These are phyloP conservation scores for Gavialis gangeticus DNA, from an alignment of 2,113 vertebrate genomes.

Conservation along the genomic window DNA sequence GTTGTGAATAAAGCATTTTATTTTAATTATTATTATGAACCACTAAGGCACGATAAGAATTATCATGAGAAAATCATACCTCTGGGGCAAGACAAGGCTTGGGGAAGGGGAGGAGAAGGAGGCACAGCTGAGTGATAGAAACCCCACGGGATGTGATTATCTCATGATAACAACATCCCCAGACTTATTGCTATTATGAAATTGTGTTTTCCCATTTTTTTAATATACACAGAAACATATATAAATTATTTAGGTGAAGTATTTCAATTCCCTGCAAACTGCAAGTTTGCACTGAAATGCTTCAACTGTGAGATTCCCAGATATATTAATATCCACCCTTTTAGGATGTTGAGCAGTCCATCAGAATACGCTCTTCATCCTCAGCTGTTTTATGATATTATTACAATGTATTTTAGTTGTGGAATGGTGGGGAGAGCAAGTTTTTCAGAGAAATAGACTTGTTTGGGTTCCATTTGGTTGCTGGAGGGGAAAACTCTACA, in stretches of 20 bases:
- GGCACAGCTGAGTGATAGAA: constrained; percentile 78
- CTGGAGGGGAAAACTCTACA: constrained; percentile 80
- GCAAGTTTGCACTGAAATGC: constrained; percentile 83
- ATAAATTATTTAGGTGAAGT: constrained; percentile 84
- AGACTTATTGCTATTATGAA: constrained; percentile 82
- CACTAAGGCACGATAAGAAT: constrained; percentile 76
- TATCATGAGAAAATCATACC: constrained; percentile 83
- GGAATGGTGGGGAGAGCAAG: constrained; percentile 75
- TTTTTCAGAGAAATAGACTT: constrained; percentile 79
- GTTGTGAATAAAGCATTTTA: constrained; percentile 73
- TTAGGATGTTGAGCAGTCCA: constrained; percentile 81
- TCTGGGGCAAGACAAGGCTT: constrained; percentile 76
- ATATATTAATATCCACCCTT: constrained; percentile 82
- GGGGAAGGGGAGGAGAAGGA: constrained; percentile 60
- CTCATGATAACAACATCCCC: constrained; percentile 82
- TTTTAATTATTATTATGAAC: constrained; percentile 81
- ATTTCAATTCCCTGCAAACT: constrained; percentile 81
- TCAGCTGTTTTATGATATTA: constrained; percentile 82
- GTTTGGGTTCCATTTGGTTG: constrained; percentile 82
- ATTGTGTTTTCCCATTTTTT: constrained; percentile 76
- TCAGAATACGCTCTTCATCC: constrained; percentile 80
- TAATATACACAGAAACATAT: constrained; percentile 70
- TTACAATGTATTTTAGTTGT: constrained; percentile 77
- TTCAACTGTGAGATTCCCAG: constrained; percentile 83
- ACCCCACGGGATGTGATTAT: constrained; percentile 86